phyloP scores from a whole-genome alignment of 2,797 vertebrate genomes.

The Diceros bicornis region DNA sequence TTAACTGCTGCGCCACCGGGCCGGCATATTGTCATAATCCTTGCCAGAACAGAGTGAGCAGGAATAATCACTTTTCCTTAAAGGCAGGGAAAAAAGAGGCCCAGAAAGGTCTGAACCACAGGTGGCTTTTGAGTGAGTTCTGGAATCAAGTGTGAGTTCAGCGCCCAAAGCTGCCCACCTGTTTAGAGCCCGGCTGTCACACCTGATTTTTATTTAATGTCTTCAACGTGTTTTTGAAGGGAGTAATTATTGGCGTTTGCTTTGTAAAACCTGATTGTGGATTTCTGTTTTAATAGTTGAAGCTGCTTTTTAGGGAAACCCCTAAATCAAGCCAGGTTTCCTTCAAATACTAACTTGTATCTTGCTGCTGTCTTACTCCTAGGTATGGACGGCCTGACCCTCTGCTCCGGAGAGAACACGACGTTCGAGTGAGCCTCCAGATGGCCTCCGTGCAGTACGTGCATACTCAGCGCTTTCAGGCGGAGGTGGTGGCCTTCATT shows the following conservation, averaged over 20 bases:
- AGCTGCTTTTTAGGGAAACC: background rate
- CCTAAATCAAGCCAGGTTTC: background rate
- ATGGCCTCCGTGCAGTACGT: constrained; percentile 99
- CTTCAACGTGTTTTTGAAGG: background rate
- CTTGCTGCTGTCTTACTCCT: background rate
- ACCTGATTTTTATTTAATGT: background rate
- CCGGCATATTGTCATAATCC: background rate
- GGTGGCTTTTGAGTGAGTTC: background rate
- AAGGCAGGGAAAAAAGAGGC: background rate
- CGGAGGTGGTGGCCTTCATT: constrained; percentile 97
- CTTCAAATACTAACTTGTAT: background rate
- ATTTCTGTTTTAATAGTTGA: background rate
- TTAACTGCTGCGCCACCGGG: too few relatives aligned
- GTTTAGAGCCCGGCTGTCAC: background rate
- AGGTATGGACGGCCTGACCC: constrained; percentile 94
- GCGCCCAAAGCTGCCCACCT: background rate
- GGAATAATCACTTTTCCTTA: background rate
- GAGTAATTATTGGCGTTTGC: background rate
- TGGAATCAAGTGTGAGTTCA: background rate
- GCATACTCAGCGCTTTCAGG: constrained; percentile 98
- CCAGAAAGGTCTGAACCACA: background rate
- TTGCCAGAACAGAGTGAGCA: background rate
- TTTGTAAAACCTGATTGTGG: background rate
- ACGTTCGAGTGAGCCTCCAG: constrained; percentile 93
- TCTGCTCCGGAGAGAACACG: constrained; percentile 92